Evolutionary conservation across 2,797 vertebrate species (phyloP).

Genomic region (Manis crassicaudata): DNA sequence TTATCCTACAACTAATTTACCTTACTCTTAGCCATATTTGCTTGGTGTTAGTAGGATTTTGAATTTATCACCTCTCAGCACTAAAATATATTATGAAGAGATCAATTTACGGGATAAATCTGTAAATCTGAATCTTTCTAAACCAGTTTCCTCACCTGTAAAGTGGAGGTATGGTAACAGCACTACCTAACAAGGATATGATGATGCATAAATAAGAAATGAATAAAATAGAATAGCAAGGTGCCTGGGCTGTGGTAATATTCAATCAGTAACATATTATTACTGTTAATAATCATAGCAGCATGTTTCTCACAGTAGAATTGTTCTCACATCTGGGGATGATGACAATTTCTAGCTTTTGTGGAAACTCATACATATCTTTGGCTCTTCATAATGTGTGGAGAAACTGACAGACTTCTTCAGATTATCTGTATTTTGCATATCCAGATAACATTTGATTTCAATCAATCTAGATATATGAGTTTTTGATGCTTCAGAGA

Average conservation of each 20-base stretch:
- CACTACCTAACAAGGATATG: neutral
- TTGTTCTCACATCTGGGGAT: neutral
- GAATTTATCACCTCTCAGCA: neutral
- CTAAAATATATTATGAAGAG: neutral
- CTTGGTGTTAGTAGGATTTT: neutral
- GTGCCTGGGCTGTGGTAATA: neutral
- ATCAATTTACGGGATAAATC: neutral
- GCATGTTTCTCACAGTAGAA: neutral
- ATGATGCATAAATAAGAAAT: neutral
- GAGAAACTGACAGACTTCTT: neutral
- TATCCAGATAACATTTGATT: neutral
- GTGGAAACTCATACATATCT: neutral
- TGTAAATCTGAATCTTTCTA: neutral
- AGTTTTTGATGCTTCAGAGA: neutral
- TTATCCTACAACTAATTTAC: neutral
- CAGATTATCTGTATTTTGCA: neutral
- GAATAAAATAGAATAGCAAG: neutral
- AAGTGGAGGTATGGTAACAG: neutral
- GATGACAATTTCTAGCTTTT: neutral
- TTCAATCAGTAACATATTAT: neutral
- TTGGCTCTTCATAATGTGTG: neutral
- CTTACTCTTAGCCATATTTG: neutral
- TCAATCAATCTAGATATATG: neutral
- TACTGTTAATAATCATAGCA: neutral
- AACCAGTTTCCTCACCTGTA: conserved; percentile 37